Evolutionary conservation across 2,113 vertebrate genomes (phyloP), one percentile per base, ranked within the genome.

Genomic region (Burhinus bistriatus): DNA sequence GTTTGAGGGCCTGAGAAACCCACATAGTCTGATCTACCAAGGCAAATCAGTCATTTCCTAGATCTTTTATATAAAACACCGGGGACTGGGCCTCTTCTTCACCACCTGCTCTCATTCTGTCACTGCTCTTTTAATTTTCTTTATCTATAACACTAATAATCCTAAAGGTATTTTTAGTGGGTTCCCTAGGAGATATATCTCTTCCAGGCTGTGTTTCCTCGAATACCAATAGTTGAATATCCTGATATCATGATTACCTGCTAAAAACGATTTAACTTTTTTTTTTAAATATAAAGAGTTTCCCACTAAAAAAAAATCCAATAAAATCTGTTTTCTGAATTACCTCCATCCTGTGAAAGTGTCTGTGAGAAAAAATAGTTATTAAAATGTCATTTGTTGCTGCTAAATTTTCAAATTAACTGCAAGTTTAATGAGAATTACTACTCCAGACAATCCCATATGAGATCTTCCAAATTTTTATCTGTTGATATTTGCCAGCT

Each of bases 71-170:
- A 47, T 70, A 66, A 90, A 47, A 57, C 71, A 93, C 12, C 8
- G 47, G 59, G 30, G 73, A 90, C 62, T 26, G 34, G 58, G 52
- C 30, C 62, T 87, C 64, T 85, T 84, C 72, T 94, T 90, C 72
- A 71, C n/a, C 40, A 70, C 70, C 34, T 69, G 80, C 69, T 95
- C 96, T 78, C 75, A 90, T 94, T 95, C 83, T 93, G 79, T 90
- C 92, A 95, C 52, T 89, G 83, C 44, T 94, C 83, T 93, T 95
- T 93, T 92, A 90, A 86, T 97, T 96, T 95, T 81, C 92, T 94
- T 95, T 95, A 94, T 90, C 92, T 95, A 78, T 90, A 95, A 83
- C 16, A 5, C 94, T 95, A 94, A 95, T 96, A 97, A 94, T 84
- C 92, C 69, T 94, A 90, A 83, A 81, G 55, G 83, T 92, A 95